phyloP scores from a whole-genome alignment of 2,888 invertebrate species.

The Agrochola circellaris region DNA sequence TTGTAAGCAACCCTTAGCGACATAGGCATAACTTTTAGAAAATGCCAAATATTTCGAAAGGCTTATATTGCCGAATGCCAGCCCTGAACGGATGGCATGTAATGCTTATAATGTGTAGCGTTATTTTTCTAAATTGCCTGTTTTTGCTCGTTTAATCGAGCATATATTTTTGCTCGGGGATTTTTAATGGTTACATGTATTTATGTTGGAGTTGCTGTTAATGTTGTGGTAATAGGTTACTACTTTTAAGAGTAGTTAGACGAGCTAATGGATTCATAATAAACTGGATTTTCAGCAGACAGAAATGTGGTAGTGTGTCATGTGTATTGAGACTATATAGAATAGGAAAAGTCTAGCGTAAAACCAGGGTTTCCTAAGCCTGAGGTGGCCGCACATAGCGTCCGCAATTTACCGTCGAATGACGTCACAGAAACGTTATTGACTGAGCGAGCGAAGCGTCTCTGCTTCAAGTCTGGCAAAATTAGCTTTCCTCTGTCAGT shows the following conservation, averaged over 20 bases:
- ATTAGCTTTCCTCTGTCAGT: no score
- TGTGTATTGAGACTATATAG: background rate
- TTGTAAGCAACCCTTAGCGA: constrained; percentile 33
- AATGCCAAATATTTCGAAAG: constrained; percentile 57
- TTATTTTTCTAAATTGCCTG: constrained; percentile 60
- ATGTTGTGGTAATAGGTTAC: constrained; percentile 3
- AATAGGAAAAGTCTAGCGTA: no score
- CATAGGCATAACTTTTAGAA: constrained; percentile 55
- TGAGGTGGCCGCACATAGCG: no score
- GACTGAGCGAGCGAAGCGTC: no score
- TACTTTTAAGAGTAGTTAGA: background rate
- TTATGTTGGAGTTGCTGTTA: constrained; percentile 7
- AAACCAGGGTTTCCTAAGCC: no score
- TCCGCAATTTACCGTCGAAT: no score
- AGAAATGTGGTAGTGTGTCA: background rate
- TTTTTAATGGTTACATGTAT: constrained; percentile 36
- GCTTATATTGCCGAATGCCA: constrained; percentile 51
- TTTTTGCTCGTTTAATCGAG: constrained; percentile 48
- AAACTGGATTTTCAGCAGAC: background rate
- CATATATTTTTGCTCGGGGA: constrained; percentile 28
- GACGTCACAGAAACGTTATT: no score
- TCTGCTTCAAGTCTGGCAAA: no score
- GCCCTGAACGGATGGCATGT: constrained; percentile 43
- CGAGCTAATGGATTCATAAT: background rate
- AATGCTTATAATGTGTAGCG: constrained; percentile 43